Conservation (phyloP, 2,797 vertebrate genomes). For the Smutsia gigantea region DNA sequence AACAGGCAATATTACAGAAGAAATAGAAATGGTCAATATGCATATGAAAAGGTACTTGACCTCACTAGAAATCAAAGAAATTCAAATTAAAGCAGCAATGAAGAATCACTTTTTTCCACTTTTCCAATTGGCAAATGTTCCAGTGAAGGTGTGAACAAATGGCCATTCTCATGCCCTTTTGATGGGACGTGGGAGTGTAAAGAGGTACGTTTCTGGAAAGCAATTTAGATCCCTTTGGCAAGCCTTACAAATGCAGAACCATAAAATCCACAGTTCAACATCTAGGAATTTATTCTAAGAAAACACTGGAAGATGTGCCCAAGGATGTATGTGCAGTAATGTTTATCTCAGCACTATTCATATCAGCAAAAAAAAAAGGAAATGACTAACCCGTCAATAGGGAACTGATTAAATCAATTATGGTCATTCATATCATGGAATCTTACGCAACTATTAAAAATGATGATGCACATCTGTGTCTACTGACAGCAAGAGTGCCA, state of each 20-base stretch:
- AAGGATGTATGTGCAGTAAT: not conserved
- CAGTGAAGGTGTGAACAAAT: not conserved
- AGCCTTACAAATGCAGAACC: constrained; percentile 31
- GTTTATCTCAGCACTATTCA: constrained; percentile 48
- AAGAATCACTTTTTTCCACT: constrained; percentile 40
- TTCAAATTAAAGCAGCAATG: constrained; percentile 57
- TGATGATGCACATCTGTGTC: not conserved
- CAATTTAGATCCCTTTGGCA: constrained; percentile 29
- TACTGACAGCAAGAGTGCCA: not conserved
- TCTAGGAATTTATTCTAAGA: constrained; percentile 55
- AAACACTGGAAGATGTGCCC: constrained; percentile 5
- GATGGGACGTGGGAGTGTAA: not conserved
- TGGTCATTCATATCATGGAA: constrained; percentile 9
- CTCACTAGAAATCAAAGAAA: constrained; percentile 71
- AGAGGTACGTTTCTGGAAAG: constrained; percentile 31
- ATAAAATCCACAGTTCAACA: not conserved
- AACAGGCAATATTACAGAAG: constrained; percentile 64
- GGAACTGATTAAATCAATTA: constrained; percentile 33
- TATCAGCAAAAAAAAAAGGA: not conserved
- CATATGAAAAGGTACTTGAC: constrained; percentile 64
- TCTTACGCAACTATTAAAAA: constrained; percentile 43
- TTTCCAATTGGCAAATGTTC: constrained; percentile 51
- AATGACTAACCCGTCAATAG: not conserved
- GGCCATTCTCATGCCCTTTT: not conserved
- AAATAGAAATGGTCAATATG: constrained; percentile 50